Evolutionary conservation across 2,113 vertebrate genomes (phyloP).

Genomic region (Spermophilus dauricus): DNA sequence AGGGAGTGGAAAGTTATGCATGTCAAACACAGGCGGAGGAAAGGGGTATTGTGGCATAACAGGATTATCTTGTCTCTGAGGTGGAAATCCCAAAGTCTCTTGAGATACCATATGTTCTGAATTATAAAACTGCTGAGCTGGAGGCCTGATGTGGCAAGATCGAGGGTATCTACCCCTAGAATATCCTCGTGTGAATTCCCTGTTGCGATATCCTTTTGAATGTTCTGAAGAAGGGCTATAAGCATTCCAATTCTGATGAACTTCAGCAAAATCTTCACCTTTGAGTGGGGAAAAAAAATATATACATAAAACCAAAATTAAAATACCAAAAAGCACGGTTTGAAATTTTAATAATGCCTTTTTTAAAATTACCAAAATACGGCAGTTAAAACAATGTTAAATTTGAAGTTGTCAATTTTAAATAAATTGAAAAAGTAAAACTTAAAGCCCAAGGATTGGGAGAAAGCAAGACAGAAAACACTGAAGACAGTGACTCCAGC

Average conservation of each 20-base stretch:
- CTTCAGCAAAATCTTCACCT: slow-evolving; percentile 82
- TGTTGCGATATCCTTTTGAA: slow-evolving; percentile 74
- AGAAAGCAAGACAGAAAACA: background rate
- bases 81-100: slow-evolving; percentile 73
- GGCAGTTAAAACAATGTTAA: background rate
- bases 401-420: slow-evolving; percentile 18
- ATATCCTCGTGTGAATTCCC: slow-evolving; percentile 77
- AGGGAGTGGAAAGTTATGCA: slow-evolving; percentile 74
- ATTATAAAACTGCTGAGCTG: slow-evolving; percentile 69
- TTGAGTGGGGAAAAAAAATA: background rate
- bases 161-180: slow-evolving; percentile 62
- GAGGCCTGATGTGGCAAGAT: slow-evolving; percentile 58
- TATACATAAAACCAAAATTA: slow-evolving; percentile 18
- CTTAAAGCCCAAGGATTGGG: background rate
- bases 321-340: background rate
- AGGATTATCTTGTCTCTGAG: slow-evolving; percentile 72
- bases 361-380: background rate
- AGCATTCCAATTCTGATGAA: slow-evolving; percentile 80
- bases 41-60: slow-evolving; percentile 81
- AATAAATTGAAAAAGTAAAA: slow-evolving; percentile 44
- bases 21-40: slow-evolving; percentile 77
- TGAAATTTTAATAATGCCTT: slow-evolving; percentile 36
- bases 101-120: slow-evolving; percentile 71
- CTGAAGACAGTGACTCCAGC: background rate
- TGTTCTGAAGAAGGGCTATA: slow-evolving; percentile 59